A percentile compares a stretch with the other conserved stretches of the same genome.
phyloP scores from a whole-genome alignment of 2,113 vertebrate genomes.

The Periophthalmus modestus region DNA sequence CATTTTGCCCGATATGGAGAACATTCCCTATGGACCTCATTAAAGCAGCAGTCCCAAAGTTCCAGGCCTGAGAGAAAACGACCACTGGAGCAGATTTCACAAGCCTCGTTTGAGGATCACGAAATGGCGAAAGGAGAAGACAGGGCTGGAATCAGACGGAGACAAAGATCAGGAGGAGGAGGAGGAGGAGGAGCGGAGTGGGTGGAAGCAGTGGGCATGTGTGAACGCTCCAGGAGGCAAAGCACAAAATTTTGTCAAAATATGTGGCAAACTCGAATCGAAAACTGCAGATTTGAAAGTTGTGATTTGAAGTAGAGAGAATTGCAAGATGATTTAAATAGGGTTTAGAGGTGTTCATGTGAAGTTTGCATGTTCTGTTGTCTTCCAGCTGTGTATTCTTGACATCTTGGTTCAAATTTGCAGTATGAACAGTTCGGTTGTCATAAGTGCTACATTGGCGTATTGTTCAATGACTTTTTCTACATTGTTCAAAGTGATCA shows the following conservation, averaged over 20 bases:
- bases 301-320: not conserved
- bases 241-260: constrained; percentile 44
- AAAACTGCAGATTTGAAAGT: constrained; percentile 30
- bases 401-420: too few relatives aligned
- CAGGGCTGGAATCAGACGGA: constrained; percentile 33
- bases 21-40: constrained; percentile 72
- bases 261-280: constrained; percentile 37
- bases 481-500: too few relatives aligned
- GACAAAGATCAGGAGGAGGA: constrained; percentile 49
- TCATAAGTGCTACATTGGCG: too few relatives aligned
- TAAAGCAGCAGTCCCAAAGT: constrained; percentile 64
- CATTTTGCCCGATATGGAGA: constrained; percentile 5
- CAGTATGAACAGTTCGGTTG: too few relatives aligned
- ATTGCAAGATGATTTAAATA: too few relatives aligned
- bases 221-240: constrained; percentile 58
- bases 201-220: constrained; percentile 63
- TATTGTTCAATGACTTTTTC: too few relatives aligned
- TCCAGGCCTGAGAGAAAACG: constrained; percentile 54
- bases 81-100: constrained; percentile 26
- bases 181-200: constrained; percentile 57
- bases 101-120: constrained; percentile 31
- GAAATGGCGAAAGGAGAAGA: constrained; percentile 32
- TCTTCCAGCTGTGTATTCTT: too few relatives aligned
- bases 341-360: too few relatives aligned
- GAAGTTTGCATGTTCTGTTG: too few relatives aligned